phyloP scores from a whole-genome alignment of 2,113 vertebrate genomes.

The Noctilio leporinus region DNA sequence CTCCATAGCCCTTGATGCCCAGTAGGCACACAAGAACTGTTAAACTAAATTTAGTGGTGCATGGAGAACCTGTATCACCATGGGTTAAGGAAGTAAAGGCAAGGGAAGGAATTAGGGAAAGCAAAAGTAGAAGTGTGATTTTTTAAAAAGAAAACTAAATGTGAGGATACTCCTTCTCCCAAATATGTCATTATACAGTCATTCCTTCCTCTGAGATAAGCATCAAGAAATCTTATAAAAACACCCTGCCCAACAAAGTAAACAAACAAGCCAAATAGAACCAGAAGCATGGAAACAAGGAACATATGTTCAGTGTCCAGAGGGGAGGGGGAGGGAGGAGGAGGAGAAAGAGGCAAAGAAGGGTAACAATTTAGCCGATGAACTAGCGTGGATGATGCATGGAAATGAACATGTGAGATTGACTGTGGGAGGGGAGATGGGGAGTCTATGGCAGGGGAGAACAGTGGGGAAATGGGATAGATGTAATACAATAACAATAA shows the following conservation, averaged over 20 bases:
- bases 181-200: neutral
- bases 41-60: neutral
- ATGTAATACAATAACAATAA: no score
- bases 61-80: neutral
- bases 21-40: neutral
- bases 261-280: no score
- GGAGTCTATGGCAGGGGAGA: no score
- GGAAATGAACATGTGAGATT: no score
- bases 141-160: neutral
- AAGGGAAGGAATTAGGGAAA: neutral
- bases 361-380: no score
- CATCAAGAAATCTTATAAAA: neutral
- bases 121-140: neutral
- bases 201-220: neutral
- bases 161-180: neutral
- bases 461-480: no score
- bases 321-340: no score
- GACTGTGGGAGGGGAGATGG: no score
- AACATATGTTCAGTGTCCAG: no score
- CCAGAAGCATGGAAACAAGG: no score
- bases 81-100: neutral
- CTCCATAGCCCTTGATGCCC: rapidly evolving
- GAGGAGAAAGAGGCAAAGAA: no score
- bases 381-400: no score
- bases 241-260: neutral